These are phyloP conservation scores for Caenorhabditis wallacei DNA, from an alignment of 2,888 invertebrate genomes.

Conservation along the genomic window DNA sequence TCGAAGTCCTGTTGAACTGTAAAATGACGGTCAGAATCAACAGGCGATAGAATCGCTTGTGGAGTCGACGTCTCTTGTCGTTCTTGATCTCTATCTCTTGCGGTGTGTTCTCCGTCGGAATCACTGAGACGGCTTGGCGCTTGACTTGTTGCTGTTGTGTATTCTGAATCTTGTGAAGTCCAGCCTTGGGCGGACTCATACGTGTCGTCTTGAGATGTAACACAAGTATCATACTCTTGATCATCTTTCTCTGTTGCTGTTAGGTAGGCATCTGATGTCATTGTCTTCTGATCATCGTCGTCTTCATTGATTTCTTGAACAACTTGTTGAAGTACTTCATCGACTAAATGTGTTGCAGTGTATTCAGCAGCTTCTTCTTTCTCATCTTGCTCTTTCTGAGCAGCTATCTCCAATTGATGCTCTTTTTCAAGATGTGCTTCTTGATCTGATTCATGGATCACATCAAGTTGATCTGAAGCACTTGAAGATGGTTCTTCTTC, in stretches of 20 bases:
- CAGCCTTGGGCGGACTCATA: constrained; percentile 74
- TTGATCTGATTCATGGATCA: constrained; percentile 65
- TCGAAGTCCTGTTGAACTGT: constrained; percentile 70
- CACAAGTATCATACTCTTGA: constrained; percentile 75
- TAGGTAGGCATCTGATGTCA: constrained; percentile 62
- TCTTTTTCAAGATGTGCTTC: constrained; percentile 51
- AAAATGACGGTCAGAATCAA: constrained; percentile 77
- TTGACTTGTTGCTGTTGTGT: constrained; percentile 71
- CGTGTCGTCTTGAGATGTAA: constrained; percentile 76
- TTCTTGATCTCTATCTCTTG: constrained; percentile 43
- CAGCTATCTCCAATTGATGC: constrained; percentile 13
- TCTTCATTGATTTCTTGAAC: constrained; percentile 36
- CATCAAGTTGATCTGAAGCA: constrained; percentile 64
- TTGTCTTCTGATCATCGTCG: constrained; percentile 58
- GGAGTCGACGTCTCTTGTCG: constrained; percentile 68
- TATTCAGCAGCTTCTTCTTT: constrained; percentile 60
- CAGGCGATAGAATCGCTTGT: constrained; percentile 73
- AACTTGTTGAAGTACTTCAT: constrained; percentile 68
- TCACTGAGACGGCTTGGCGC: constrained; percentile 67
- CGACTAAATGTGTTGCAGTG: constrained; percentile 62
- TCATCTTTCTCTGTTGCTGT: constrained; percentile 73
- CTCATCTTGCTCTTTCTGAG: constrained; percentile 33
- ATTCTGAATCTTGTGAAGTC: constrained; percentile 76
- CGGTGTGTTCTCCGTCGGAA: constrained; percentile 52
- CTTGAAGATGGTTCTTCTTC: constrained; percentile 66